Conservation (phyloP, 2,113 vertebrate genomes). For the Hoplias malabaricus region DNA sequence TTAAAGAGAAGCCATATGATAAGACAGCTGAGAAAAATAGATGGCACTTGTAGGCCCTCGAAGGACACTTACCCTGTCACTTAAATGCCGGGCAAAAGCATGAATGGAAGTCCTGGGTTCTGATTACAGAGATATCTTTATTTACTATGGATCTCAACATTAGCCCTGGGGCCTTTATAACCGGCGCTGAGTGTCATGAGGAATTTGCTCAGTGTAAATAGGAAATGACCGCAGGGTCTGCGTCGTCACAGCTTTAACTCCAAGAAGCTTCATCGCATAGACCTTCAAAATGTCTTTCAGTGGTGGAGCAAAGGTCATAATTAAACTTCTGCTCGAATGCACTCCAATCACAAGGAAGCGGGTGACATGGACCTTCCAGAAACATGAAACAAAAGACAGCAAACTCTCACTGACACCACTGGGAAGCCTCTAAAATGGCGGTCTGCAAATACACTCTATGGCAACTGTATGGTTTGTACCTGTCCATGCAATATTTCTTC, state of each 20-base stretch:
- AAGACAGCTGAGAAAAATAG: slow-evolving; percentile 11
- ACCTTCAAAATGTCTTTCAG: neutral
- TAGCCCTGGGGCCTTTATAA: neutral
- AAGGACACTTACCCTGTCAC: slow-evolving; percentile 17
- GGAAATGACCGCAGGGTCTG: neutral
- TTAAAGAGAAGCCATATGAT: slow-evolving; percentile 6
- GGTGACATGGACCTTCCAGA: neutral
- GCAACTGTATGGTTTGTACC: too few relatives aligned
- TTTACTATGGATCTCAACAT: neutral
- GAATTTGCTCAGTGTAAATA: neutral
- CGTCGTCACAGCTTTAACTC: neutral
- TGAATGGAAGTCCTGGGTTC: neutral
- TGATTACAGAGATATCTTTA: slow-evolving; percentile 8
- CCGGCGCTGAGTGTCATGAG: neutral
- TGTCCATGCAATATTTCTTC: too few relatives aligned
- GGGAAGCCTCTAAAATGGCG: too few relatives aligned
- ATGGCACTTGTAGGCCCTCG: neutral
- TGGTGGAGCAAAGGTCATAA: neutral
- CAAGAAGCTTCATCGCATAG: neutral
- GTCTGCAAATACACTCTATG: too few relatives aligned
- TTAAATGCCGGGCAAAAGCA: neutral
- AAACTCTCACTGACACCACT: neutral
- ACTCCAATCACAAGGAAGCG: neutral
- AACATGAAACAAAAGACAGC: neutral
- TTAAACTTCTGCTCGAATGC: neutral